These are phyloP conservation scores for Polia nebulosa DNA, from an alignment of 2,888 invertebrate genomes.

Conservation along the genomic window DNA sequence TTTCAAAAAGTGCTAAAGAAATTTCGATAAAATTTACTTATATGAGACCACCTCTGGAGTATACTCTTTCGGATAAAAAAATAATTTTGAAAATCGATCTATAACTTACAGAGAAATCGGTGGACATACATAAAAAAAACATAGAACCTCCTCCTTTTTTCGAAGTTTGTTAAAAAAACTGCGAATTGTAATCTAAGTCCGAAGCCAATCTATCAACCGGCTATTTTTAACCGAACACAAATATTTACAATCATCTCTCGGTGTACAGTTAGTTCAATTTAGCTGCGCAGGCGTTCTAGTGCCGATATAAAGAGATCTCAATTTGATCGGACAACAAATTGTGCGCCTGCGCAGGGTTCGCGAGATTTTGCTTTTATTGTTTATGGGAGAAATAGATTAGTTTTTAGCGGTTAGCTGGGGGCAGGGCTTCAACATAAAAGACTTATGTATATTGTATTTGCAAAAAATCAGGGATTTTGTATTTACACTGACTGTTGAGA, in stretches of 20 bases:
- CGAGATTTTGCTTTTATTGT: slow-evolving; percentile 62
- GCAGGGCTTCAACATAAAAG: slow-evolving; percentile 7
- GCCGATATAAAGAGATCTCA: slow-evolving; percentile 80
- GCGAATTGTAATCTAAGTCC: background rate
- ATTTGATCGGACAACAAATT: slow-evolving; percentile 81
- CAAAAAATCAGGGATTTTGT: too few species aligned
- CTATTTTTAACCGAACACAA: slow-evolving; percentile 61
- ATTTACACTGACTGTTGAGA: too few species aligned
- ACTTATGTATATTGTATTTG: too few species aligned
- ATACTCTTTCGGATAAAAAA: too few species aligned
- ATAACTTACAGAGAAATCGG: too few species aligned
- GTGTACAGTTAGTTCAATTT: slow-evolving; percentile 86
- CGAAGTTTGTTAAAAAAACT: too few species aligned
- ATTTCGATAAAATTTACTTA: too few species aligned
- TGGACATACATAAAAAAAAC: too few species aligned
- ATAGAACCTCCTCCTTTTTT: too few species aligned
- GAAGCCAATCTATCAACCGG: slow-evolving; percentile 46
- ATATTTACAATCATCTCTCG: slow-evolving; percentile 63
- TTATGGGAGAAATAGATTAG: slow-evolving; percentile 59
- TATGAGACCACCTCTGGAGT: too few species aligned
- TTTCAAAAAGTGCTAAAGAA: too few species aligned
- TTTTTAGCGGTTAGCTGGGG: slow-evolving; percentile 46
- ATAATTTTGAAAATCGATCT: too few species aligned
- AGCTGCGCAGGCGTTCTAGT: slow-evolving; percentile 66
- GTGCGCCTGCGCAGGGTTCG: slow-evolving; percentile 66